Percentiles rank a stretch among this genome's conserved stretches.
These are phyloP conservation scores for Podotricha telesiphe DNA, from an alignment of 2,888 invertebrate species.

Conservation along the genomic window DNA sequence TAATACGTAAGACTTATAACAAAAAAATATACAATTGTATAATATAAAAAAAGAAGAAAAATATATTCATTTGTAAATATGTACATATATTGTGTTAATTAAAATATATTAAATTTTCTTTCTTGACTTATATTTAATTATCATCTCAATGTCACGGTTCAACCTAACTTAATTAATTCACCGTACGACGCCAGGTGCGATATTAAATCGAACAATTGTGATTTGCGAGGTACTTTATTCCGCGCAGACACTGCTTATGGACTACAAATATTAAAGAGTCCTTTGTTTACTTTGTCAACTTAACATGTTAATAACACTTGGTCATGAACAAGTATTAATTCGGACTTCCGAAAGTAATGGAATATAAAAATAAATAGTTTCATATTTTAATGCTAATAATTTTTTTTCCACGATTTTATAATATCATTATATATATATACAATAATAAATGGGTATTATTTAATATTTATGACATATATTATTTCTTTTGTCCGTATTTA, in stretches of 20 bases:
- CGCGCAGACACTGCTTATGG: slow-evolving; percentile 31
- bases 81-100: no score
- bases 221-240: slow-evolving; percentile 39
- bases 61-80: background rate
- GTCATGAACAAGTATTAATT: background rate
- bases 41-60: background rate
- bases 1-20: background rate
- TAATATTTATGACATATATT: no score
- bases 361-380: no score
- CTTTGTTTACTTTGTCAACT: slow-evolving; percentile 34
- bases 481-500: background rate
- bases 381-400: no score
- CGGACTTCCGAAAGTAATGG: background rate
- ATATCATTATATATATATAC: no score
- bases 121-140: slow-evolving; percentile 26
- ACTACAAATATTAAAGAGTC: slow-evolving; percentile 36
- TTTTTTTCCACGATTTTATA: no score
- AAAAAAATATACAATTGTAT: background rate
- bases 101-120: background rate
- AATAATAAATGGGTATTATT: no score
- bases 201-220: slow-evolving; percentile 42
- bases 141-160: slow-evolving; percentile 30
- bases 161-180: slow-evolving; percentile 39
- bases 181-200: slow-evolving; percentile 40
- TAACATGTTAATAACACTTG: slow-evolving; percentile 14